Evolutionary conservation across 2,113 vertebrate genomes (phyloP), one percentile per base, ranked within the genome.

Genomic region (Apistogramma diplotaenia): DNA sequence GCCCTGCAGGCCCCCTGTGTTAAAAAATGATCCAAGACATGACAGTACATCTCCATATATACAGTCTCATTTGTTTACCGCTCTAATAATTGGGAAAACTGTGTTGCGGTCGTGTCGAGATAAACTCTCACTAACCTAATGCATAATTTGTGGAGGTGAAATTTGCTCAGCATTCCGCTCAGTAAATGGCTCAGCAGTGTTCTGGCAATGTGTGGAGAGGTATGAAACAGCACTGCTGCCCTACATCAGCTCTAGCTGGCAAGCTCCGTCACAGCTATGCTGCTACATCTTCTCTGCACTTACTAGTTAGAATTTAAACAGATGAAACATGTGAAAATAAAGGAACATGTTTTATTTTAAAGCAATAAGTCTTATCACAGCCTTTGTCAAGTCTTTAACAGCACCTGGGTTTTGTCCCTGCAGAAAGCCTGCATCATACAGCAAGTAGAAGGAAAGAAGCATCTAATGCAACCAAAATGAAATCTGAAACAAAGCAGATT

Each of bases 181-280:
- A 37, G 75, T 29, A 13, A 78, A 74, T 54, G 29, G 51, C 89
- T 80, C 87, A 90, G 86, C 76, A 16, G 87, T 87, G 72, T 74
- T 59, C 78, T 91, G 89, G 89, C 82, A 70, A 3, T 5, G 72
- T 72, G 70, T 40, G 74, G 73, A 65, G 54, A 43, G 33, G 74
- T 81, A 74, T 78, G 78, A 83, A 89, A 55, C 53, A 25, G 74
- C 43, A 9, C 70, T 73, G 82, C 87, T 78, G 80, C 71, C 19
- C 58, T 78, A 87, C 83, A 88, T 85, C 80, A 74, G 84, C 82
- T 81, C 53, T 35, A 18, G 73, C 80, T 91, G 89, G 74, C 88
- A 15, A 61, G 56, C 81, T 82, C 59, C 62, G 78, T 79, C 75
- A 57, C 79, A 71, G 58, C 74, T 62, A 37, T 23, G 88, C 85